phyloP scores from a whole-genome alignment of 2,888 invertebrate genomes.

The Drosophila vallismaia region DNA sequence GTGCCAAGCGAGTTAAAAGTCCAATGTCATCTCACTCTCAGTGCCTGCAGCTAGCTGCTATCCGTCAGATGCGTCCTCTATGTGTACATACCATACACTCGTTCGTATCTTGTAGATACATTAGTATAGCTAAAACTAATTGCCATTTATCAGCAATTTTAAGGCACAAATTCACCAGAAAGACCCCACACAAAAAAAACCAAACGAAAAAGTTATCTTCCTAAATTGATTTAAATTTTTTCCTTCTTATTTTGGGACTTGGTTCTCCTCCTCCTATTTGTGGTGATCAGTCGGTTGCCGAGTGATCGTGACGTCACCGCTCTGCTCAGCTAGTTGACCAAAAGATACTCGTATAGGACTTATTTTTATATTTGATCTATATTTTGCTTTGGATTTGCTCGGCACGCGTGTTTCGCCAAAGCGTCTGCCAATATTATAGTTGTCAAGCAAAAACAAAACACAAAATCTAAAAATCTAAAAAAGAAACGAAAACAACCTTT shows the following conservation, averaged over 20 bases:
- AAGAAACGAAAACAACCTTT: slow-evolving; percentile 10
- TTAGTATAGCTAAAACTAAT: slow-evolving; percentile 50
- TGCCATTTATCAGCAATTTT: slow-evolving; percentile 69
- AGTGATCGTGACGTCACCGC: slow-evolving; percentile 76
- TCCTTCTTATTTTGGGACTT: slow-evolving; percentile 28
- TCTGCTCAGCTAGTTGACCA: slow-evolving; percentile 34
- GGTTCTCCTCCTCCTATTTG: slow-evolving; percentile 21
- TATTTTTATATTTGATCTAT: slow-evolving; percentile 25
- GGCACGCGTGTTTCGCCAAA: slow-evolving; percentile 40
- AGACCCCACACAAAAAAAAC: slow-evolving; percentile 15
- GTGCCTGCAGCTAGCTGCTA: slow-evolving; percentile 40
- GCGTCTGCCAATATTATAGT: slow-evolving; percentile 27
- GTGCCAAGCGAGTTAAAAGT: slow-evolving; percentile 55
- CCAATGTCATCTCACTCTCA: slow-evolving; percentile 60
- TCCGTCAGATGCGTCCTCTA: slow-evolving; percentile 35
- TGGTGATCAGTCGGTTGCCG: slow-evolving; percentile 62
- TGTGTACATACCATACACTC: slow-evolving; percentile 7
- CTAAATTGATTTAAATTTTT: slow-evolving; percentile 44
- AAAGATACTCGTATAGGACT: slow-evolving; percentile 10
- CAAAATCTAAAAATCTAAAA: slow-evolving; percentile 5
- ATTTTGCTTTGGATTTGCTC: slow-evolving; percentile 11
- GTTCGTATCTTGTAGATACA: slow-evolving; percentile 32
- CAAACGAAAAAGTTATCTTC: slow-evolving; percentile 44
- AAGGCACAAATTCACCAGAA: slow-evolving; percentile 40
- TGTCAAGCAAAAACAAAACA: slow-evolving; percentile 28